Evolutionary conservation across 2,113 vertebrate genomes (phyloP).

Genomic region (Neolamprologus sp.): DNA sequence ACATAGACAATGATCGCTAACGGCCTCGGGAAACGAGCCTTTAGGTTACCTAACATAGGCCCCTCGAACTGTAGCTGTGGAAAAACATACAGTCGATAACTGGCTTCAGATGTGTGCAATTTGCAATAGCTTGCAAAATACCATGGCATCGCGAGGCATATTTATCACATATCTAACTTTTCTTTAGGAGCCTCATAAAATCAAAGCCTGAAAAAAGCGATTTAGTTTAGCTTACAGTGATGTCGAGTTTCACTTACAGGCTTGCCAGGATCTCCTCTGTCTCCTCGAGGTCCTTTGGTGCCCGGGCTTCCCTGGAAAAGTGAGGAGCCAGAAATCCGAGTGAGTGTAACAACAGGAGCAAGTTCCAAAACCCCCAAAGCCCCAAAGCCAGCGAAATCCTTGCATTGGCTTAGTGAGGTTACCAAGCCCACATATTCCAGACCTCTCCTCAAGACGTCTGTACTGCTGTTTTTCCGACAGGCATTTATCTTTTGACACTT

Average conservation of each 20-base stretch:
- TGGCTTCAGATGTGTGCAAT: slow-evolving; percentile 35
- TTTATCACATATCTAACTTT: neutral
- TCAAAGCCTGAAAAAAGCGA: neutral
- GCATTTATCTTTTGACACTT: slow-evolving; percentile 58
- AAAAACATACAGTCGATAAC: slow-evolving; percentile 30
- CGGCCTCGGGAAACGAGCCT: neutral
- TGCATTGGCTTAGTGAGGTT: slow-evolving; percentile 15
- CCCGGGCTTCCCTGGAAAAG: slow-evolving; percentile 86
- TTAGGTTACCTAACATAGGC: neutral
- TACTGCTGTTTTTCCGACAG: slow-evolving; percentile 36
- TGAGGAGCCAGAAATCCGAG: slow-evolving; percentile 9
- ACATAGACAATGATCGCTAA: neutral
- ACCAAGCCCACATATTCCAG: slow-evolving; percentile 36
- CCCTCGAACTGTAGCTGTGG: neutral
- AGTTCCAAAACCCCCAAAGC: slow-evolving; percentile 43
- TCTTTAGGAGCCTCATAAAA: neutral
- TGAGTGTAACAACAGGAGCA: slow-evolving; percentile 39
- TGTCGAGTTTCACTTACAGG: slow-evolving; percentile 74
- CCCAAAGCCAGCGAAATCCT: slow-evolving; percentile 23
- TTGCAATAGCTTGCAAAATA: neutral
- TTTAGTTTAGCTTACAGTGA: neutral
- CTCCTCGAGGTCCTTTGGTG: slow-evolving; percentile 89
- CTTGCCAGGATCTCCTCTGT: slow-evolving; percentile 82
- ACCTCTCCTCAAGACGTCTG: neutral
- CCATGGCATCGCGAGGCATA: neutral